Conservation (phyloP, 2,888 invertebrate species). For the Drosophila pseudotalamancana region DNA sequence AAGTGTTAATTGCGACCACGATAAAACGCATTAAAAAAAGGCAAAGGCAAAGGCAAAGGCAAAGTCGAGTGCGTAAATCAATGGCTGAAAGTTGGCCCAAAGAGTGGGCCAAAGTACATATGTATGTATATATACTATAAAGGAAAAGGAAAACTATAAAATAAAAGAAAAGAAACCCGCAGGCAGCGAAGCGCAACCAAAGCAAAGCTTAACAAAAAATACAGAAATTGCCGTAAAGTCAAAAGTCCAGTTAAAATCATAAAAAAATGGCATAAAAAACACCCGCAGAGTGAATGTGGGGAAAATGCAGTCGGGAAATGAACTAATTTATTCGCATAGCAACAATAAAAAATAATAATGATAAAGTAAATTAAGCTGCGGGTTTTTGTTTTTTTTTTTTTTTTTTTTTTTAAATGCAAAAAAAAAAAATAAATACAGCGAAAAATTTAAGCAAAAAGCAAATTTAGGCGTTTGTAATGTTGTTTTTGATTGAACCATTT, state of each 20-base stretch:
- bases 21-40: background rate
- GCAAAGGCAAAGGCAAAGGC: slow-evolving; percentile 1
- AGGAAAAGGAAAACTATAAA: slow-evolving; percentile 18
- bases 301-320: slow-evolving; percentile 38
- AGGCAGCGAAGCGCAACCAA: slow-evolving; percentile 21
- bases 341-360: background rate
- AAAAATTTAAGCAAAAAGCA: background rate
- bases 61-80: slow-evolving; percentile 38
- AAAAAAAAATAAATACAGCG: background rate
- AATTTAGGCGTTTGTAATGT: background rate
- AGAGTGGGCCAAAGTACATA: slow-evolving; percentile 2
- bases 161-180: slow-evolving; percentile 6
- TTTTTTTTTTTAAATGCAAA: no score
- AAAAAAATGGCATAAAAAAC: slow-evolving; percentile 3
- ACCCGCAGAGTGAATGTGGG: slow-evolving; percentile 33
- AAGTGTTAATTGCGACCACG: slow-evolving; percentile 74
- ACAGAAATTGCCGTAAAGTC: slow-evolving; percentile 3
- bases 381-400: no score
- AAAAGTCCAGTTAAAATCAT: background rate
- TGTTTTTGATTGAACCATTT: background rate
- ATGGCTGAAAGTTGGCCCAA: slow-evolving; percentile 40
- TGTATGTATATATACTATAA: background rate
- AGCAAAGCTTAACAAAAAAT: slow-evolving; percentile 7
- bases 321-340: slow-evolving; percentile 42
- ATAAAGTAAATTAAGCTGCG: no score